Percentiles rank a stretch among this genome's conserved stretches.
Conservation (phyloP, 2,888 invertebrate species). For the Glaucopsyche alexis region DNA sequence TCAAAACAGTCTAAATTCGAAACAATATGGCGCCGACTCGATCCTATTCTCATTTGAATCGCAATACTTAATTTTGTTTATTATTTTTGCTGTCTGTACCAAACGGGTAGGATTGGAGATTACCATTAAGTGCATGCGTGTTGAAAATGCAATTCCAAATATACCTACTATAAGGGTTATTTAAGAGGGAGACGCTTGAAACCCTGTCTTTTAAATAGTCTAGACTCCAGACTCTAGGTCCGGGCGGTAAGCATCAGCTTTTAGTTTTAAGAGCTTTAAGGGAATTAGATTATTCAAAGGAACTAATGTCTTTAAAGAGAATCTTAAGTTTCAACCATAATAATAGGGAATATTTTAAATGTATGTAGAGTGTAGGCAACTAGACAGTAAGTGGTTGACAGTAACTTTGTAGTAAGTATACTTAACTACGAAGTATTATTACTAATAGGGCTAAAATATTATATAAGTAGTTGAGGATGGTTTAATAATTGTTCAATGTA, state of each 20-base stretch:
- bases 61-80: background rate
- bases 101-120: background rate
- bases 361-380: too few species aligned
- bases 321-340: background rate
- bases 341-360: background rate
- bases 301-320: background rate
- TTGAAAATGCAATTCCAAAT: conserved; percentile 2
- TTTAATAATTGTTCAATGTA: too few species aligned
- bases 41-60: too few species aligned
- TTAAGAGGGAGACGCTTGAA: background rate
- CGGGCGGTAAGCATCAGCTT: background rate
- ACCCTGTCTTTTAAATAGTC: background rate
- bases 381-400: too few species aligned
- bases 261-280: background rate
- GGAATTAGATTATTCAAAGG: background rate
- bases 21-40: too few species aligned
- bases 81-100: background rate
- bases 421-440: too few species aligned
- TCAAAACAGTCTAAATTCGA: too few species aligned
- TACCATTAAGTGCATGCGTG: background rate
- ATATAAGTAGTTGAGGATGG: too few species aligned
- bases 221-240: background rate
- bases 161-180: too few species aligned
- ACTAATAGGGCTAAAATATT: too few species aligned
- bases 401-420: too few species aligned